Evolutionary conservation across 2,888 invertebrate species (phyloP).

Genomic region (Pristionchus japonicus): DNA sequence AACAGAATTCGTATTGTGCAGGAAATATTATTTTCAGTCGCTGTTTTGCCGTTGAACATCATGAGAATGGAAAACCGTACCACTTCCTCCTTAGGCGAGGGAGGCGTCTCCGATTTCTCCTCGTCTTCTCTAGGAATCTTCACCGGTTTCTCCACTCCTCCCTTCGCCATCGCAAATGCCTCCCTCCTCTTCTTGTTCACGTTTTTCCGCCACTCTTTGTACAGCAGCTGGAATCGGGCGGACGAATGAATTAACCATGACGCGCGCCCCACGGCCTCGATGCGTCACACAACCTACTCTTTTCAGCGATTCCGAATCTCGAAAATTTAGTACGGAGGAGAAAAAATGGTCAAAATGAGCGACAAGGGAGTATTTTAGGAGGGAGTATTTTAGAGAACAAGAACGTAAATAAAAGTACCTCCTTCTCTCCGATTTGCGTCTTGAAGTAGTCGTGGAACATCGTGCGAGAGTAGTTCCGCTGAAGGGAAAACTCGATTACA

Average conservation of each 20-base stretch:
- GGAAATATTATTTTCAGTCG: too few species aligned
- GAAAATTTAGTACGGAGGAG: background rate
- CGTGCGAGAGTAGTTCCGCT: slow-evolving; percentile 32
- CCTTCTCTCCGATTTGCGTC: slow-evolving; percentile 16
- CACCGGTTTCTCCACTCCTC: background rate
- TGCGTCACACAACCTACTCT: background rate
- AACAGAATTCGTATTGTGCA: too few species aligned
- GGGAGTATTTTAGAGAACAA: background rate
- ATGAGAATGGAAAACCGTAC: too few species aligned
- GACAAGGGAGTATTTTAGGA: too few species aligned
- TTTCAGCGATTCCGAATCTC: background rate
- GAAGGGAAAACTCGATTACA: background rate
- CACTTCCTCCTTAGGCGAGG: background rate
- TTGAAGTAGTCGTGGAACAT: slow-evolving; percentile 35
- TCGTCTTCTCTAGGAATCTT: background rate
- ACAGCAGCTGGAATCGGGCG: background rate
- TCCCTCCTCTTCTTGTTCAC: slow-evolving; percentile 7
- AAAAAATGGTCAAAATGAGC: background rate
- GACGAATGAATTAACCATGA: background rate
- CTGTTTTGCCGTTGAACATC: too few species aligned
- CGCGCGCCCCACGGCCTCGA: background rate
- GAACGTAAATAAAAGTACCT: background rate
- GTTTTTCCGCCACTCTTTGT: slow-evolving; percentile 26
- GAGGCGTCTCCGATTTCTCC: background rate
- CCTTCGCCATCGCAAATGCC: background rate